Evolutionary conservation across 2,888 invertebrate genomes (phyloP).

Genomic region (Callosobruchus maculatus): DNA sequence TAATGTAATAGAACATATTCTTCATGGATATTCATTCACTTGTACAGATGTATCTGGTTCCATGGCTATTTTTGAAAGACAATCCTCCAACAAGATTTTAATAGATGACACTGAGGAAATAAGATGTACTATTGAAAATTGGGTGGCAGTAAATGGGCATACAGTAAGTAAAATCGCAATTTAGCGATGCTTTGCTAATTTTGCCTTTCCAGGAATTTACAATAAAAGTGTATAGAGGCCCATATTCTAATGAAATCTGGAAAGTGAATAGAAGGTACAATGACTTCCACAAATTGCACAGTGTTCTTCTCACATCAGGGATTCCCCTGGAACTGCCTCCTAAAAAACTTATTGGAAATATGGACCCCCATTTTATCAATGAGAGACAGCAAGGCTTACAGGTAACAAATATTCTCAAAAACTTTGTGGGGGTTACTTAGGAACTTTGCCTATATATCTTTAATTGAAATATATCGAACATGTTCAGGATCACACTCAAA

Average conservation of each 20-base stretch:
- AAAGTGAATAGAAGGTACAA: conserved; percentile 80
- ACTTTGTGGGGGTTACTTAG: too few relatives aligned
- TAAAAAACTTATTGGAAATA: conserved; percentile 89
- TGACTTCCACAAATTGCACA: conserved; percentile 80
- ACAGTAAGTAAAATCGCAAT: conserved; percentile 61
- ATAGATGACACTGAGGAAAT: conserved; percentile 83
- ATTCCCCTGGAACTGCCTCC: conserved; percentile 78
- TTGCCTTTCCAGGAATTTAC: conserved; percentile 69
- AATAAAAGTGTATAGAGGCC: conserved; percentile 76
- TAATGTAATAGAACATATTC: conserved; percentile 7
- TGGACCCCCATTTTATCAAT: conserved; percentile 88
- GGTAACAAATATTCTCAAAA: conserved; percentile 56
- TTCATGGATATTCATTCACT: conserved; percentile 38
- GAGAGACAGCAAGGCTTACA: conserved; percentile 84
- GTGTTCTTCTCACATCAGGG: conserved; percentile 66
- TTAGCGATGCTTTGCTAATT: conserved; percentile 31
- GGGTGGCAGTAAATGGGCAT: conserved; percentile 81
- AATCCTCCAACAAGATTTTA: conserved; percentile 64
- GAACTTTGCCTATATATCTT: too few relatives aligned
- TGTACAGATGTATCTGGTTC: conserved; percentile 46
- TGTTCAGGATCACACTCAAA: conserved; percentile 8
- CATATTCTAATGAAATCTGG: conserved; percentile 73
- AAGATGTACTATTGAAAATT: conserved; percentile 77
- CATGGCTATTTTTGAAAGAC: conserved; percentile 85
- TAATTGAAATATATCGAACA: too few relatives aligned